Evolutionary conservation across 2,797 vertebrate genomes (phyloP), one percentile per base, ranked within the genome.

Genomic region (Alfaro cultratus): DNA sequence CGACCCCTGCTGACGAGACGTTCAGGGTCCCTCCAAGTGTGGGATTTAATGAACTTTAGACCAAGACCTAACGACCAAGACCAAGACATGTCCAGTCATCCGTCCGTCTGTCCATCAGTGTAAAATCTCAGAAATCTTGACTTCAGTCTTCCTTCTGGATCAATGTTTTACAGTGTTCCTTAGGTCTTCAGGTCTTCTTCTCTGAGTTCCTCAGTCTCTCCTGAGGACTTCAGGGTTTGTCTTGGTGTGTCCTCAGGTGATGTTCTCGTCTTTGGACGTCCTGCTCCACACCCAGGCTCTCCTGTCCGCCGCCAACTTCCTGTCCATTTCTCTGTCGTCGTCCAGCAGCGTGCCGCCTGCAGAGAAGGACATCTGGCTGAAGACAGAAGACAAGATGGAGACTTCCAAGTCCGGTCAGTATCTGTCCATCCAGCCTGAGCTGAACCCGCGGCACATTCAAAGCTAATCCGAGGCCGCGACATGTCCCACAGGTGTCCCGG

Each of bases 261-360:
- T 92, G 8, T 99, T 99, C 89, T 96, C 96, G 1, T 97, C 97
- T 41, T 93, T 99, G 49, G 96, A 99, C 86, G 67, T 99, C 71
- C 91, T 97, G 26, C 97, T 99, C 39, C 98, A 99, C 92, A 97
- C 97, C 0, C 97, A 99, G 88, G 97, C 97, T 83, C 96, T 99
- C 77, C 96, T 99, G 80, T 99, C 98, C 2, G 85, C 97, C 67
- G 93, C 98, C 82, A 94, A 97, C 92, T 98, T 99, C 91, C 86
- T 99, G 75, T 96, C 97, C 0, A 90, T 87, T 11, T 90, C 94
- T 15, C 34, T 97, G 89, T 94, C 96, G 9, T 55, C 95, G 51
- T 55, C 95, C 0, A 81, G 88, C 71, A 92, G 85, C 4, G 31
- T 86, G 18, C 47, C 87, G 0, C 84, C 91, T 57, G 46, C 92